Conservation (phyloP, 2,888 invertebrate genomes). For the Acleris cristana region DNA sequence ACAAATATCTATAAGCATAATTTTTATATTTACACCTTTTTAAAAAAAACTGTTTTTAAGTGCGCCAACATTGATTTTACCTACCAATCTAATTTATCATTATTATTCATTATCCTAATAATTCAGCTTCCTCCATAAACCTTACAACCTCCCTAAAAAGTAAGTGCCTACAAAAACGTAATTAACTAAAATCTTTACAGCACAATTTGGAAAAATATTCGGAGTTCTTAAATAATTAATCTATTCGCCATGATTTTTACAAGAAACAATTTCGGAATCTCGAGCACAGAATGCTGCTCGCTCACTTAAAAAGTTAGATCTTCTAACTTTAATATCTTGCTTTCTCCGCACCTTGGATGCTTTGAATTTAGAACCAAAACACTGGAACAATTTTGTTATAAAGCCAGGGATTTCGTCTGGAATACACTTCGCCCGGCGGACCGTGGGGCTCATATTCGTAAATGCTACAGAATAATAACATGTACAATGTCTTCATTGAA, state of each 20-base stretch:
- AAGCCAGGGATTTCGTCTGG: constrained; percentile 16
- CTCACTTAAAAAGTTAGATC: constrained; percentile 20
- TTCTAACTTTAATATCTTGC: constrained; percentile 20
- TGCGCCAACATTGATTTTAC: too few species aligned
- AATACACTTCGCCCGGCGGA: constrained; percentile 8
- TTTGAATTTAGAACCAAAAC: constrained; percentile 16
- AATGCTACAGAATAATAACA: not conserved
- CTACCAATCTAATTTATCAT: too few species aligned
- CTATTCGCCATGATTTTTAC: constrained; percentile 1
- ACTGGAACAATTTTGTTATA: constrained; percentile 24
- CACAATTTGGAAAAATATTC: constrained; percentile 14
- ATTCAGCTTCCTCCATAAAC: not conserved
- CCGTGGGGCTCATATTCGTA: not conserved
- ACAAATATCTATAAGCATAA: too few species aligned
- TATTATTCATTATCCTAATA: too few species aligned
- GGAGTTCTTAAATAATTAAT: constrained; percentile 2
- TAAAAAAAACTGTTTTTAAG: too few species aligned
- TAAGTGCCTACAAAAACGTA: constrained; percentile 15
- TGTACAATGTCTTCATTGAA: too few species aligned
- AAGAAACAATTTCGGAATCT: constrained; percentile 17
- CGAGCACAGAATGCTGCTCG: constrained; percentile 1
- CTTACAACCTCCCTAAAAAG: constrained; percentile 1
- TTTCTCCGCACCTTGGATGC: constrained; percentile 14
- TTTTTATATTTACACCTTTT: too few species aligned
- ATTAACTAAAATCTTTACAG: constrained; percentile 5